Conservation (phyloP, 2,113 vertebrate genomes). For the Galeopterus variegatus region DNA sequence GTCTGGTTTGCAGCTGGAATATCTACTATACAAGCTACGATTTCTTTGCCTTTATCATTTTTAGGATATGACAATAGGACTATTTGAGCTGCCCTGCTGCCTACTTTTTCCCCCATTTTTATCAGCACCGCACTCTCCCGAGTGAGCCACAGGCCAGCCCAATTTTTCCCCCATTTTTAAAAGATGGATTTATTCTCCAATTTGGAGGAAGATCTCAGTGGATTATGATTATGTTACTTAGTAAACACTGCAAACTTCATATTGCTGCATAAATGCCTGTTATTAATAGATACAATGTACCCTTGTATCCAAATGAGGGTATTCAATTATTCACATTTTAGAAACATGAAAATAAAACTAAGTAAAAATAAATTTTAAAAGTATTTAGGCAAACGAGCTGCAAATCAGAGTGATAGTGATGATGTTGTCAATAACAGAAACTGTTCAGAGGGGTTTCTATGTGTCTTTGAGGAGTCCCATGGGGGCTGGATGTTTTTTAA, state of each 20-base stretch:
- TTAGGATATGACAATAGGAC: neutral
- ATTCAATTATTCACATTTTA: too few relatives aligned
- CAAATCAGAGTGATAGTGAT: rapidly evolving
- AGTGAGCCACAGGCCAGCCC: too few relatives aligned
- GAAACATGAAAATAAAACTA: too few relatives aligned
- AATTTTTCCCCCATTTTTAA: neutral
- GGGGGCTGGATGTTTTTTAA: rapidly evolving
- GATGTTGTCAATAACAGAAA: rapidly evolving
- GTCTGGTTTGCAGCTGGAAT: rapidly evolving
- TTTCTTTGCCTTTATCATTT: neutral
- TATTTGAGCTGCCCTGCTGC: rapidly evolving
- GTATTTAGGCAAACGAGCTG: too few relatives aligned
- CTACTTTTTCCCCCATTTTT: rapidly evolving
- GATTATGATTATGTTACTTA: neutral
- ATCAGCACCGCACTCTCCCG: too few relatives aligned
- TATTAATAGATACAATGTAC: too few relatives aligned
- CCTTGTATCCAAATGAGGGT: too few relatives aligned
- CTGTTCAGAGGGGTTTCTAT: rapidly evolving
- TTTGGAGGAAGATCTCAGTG: neutral
- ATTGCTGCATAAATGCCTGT: too few relatives aligned
- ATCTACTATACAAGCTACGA: too few relatives aligned
- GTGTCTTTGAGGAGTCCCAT: rapidly evolving
- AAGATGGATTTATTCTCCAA: neutral
- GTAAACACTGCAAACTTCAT: too few relatives aligned
- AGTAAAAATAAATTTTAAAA: too few relatives aligned